Evolutionary conservation across 2,888 invertebrate genomes (phyloP), one percentile per base, ranked within the genome.

Genomic region (Gymnocheta viridis): DNA sequence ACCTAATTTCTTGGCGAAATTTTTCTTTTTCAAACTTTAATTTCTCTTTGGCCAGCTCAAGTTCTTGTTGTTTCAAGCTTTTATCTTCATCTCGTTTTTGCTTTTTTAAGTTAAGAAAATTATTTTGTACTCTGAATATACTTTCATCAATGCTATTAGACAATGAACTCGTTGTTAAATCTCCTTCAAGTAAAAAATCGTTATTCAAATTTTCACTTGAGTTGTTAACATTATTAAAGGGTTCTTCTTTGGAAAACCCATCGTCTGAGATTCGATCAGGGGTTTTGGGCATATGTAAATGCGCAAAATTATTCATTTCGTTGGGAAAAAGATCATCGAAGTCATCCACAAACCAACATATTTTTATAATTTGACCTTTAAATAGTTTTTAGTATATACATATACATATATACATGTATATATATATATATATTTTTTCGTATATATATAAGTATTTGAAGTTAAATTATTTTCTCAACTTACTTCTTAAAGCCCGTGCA

Each of bases 291-390:
- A 47, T 32, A 0, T 44, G 24, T 44, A 44, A 62, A 17, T 12
- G 17, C 5, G 9, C 12, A 4, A 5, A 60, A 14, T 51, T 41
- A 10, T 35, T 64, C 54, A 64, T 64, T 44, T 72, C 70, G 27
- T 79, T 56, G 4, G 79, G 72, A 56, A 79, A 79, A 9, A 79
- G 10, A n/a, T 27, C n/a, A 56, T 79, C 79, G 7, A 79, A 79
- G 14, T 79, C 79, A 72, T 79, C 79, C 24, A 79, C 17, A 72
- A 35, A 64, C 79, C 79, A 79, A 64, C 79, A 79, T 2, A 54
- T 79, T 62, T 72, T 79, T 54, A 72, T 47, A 32, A 79, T 72
- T 35, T 54, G 44, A 35, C 47, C 79, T 79, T 56, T 6, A 78
- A 69, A 60, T 49, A 47, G 6, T 6, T 19, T 22, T n/a, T 22